A percentile compares a stretch with the other conserved stretches of the same genome.
phyloP scores from a whole-genome alignment of 2,113 vertebrate genomes.

The Phyllopteryx taeniolatus region DNA sequence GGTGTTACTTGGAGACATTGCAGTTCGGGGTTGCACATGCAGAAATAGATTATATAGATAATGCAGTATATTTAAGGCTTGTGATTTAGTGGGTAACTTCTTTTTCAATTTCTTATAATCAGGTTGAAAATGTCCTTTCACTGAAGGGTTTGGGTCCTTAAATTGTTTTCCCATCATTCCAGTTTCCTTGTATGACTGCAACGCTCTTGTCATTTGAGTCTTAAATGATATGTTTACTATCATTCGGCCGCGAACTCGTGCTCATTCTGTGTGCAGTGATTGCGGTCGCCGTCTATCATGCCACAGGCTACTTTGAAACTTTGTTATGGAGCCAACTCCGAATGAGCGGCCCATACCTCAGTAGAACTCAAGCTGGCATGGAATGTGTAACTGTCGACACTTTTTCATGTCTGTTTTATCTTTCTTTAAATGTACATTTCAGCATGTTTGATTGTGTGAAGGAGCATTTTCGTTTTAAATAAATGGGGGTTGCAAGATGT shows the following conservation, averaged over 20 bases:
- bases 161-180: background rate
- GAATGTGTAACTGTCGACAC: constrained; percentile 27
- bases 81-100: too few species aligned
- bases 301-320: background rate
- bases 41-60: background rate
- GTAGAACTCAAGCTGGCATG: constrained; percentile 17
- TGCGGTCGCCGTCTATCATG: background rate
- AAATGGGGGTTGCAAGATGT: constrained; percentile 34
- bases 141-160: background rate
- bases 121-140: background rate
- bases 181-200: background rate
- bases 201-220: background rate
- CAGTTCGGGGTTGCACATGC: background rate
- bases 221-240: background rate
- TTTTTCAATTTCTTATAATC: background rate
- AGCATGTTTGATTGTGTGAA: constrained; percentile 6
- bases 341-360: background rate
- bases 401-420: constrained; percentile 5
- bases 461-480: constrained; percentile 29
- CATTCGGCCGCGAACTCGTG: background rate
- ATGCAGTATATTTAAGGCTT: background rate
- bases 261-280: background rate
- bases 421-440: constrained; percentile 23
- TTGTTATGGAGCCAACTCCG: background rate
- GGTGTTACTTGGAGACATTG: background rate